Conservation (phyloP, 2,888 invertebrate genomes). For the Perizoma flavofasciatum region DNA sequence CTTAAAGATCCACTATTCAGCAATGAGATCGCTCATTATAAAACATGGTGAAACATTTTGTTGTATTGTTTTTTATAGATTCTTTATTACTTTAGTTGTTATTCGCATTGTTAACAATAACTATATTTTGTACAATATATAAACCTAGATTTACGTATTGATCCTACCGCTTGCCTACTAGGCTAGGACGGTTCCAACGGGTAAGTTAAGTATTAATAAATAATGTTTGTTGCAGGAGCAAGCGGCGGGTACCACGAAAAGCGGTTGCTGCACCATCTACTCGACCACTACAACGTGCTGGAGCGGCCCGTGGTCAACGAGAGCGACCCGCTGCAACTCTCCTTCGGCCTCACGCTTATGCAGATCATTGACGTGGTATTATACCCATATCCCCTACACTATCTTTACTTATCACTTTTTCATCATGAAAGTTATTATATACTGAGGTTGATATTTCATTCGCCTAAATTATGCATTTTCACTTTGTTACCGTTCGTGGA, state of each 20-base stretch:
- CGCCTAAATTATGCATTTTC: slow-evolving; percentile 22
- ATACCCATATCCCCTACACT: not conserved
- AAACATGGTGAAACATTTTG: no score
- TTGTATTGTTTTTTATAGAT: no score
- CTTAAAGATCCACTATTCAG: no score
- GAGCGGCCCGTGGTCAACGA: slow-evolving; percentile 98
- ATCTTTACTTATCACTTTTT: no score
- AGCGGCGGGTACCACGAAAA: slow-evolving; percentile 96
- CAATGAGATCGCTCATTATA: no score
- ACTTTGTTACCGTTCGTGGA: slow-evolving; percentile 23
- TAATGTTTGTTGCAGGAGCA: slow-evolving; percentile 81
- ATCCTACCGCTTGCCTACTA: no score
- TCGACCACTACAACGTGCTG: slow-evolving; percentile 96
- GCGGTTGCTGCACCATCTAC: slow-evolving; percentile 94
- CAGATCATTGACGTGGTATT: slow-evolving; percentile 99
- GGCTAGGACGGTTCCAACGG: no score
- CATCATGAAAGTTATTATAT: no score
- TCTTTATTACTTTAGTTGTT: no score
- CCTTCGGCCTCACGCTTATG: slow-evolving; percentile 98
- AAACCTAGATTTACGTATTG: no score
- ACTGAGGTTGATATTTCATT: slow-evolving; percentile 6
- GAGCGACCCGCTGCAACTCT: slow-evolving; percentile 97
- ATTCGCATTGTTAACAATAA: no score
- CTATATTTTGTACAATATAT: no score
- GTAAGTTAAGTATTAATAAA: not conserved